Evolutionary conservation across 2,888 invertebrate genomes (phyloP).

Genomic region (Zygogramma bicolorata): DNA sequence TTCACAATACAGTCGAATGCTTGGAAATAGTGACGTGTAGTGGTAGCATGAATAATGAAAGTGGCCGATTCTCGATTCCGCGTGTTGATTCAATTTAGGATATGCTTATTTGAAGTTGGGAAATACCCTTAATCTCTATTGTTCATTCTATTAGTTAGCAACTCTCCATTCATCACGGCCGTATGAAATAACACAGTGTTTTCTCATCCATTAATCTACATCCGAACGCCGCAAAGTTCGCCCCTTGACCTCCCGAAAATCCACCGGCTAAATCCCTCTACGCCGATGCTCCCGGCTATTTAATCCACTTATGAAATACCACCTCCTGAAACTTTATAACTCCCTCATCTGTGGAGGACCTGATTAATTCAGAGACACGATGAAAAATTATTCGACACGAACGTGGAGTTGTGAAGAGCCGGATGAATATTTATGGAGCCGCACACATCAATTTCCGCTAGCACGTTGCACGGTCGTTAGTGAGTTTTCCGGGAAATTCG

Average conservation of each 20-base stretch:
- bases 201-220: background rate
- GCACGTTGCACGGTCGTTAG: conserved; percentile 14
- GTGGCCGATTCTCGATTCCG: too few species aligned
- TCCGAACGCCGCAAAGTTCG: background rate
- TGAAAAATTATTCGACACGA: conserved; percentile 15
- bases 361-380: conserved; percentile 22
- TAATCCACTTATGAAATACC: conserved; percentile 5
- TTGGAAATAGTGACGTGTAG: too few species aligned
- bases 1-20: too few species aligned
- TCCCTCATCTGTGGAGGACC: background rate
- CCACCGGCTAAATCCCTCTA: background rate
- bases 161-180: background rate
- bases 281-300: background rate
- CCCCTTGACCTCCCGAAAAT: background rate
- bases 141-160: too few species aligned
- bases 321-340: background rate
- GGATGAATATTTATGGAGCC: conserved; percentile 20
- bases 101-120: too few species aligned
- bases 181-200: background rate
- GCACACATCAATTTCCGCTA: conserved; percentile 12
- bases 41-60: too few species aligned
- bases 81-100: too few species aligned
- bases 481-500: background rate
- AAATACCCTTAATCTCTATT: too few species aligned
- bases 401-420: conserved; percentile 10